Conservation (phyloP, 2,888 invertebrate genomes). For the Callyntrura sp. region DNA sequence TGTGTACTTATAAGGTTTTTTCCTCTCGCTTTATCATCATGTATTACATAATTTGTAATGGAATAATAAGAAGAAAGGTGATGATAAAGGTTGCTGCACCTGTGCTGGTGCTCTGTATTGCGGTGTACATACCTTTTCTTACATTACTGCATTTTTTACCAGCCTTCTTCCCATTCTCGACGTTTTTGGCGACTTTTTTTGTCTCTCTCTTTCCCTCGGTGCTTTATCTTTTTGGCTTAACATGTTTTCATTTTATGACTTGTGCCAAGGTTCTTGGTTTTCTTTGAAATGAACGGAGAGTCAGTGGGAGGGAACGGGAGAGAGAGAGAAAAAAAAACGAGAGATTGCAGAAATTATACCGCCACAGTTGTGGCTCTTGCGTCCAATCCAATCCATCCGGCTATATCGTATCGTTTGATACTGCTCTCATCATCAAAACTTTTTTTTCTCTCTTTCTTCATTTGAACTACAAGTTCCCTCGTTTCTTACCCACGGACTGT, state of each 20-base stretch:
- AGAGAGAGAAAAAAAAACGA: constrained; percentile 29
- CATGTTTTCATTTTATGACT: constrained; percentile 67
- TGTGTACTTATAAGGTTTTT: constrained; percentile 39
- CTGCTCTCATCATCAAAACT: constrained; percentile 37
- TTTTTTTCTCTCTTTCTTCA: background rate
- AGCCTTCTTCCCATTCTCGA: background rate
- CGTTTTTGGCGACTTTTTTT: background rate
- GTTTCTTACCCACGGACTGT: background rate
- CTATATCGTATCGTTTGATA: constrained; percentile 35
- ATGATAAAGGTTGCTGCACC: constrained; percentile 68
- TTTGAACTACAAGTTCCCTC: constrained; percentile 1
- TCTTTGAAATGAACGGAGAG: constrained; percentile 10
- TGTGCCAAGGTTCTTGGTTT: constrained; percentile 66
- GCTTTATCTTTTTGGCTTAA: constrained; percentile 4
- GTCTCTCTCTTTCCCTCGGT: background rate
- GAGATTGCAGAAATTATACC: constrained; percentile 64
- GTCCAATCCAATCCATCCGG: constrained; percentile 41
- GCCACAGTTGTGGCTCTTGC: constrained; percentile 4
- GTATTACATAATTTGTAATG: constrained; percentile 25
- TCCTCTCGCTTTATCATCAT: background rate
- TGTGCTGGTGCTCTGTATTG: constrained; percentile 5
- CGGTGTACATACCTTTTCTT: background rate
- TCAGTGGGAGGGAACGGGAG: background rate
- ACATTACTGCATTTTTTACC: constrained; percentile 12
- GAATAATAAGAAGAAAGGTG: constrained; percentile 37